phyloP scores from a whole-genome alignment of 2,113 vertebrate species.

The Amblyopsis rosae region DNA sequence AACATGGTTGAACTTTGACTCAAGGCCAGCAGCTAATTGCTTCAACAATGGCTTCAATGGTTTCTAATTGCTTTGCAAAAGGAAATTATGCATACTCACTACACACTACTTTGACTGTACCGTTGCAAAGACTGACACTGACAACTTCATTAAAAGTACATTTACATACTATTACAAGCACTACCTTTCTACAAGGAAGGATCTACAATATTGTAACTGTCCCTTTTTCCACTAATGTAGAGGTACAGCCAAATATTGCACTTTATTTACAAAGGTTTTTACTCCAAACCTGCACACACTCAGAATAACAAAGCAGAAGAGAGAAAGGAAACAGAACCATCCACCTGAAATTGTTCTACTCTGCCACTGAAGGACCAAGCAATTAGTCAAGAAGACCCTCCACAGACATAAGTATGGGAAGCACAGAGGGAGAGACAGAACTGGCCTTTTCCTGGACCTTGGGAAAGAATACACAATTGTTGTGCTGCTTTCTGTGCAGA shows the following conservation, averaged over 20 bases:
- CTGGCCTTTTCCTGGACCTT: too few species aligned
- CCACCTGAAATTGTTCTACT: constrained; percentile 19
- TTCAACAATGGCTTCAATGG: too few species aligned
- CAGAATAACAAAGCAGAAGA: not conserved
- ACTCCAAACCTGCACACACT: not conserved
- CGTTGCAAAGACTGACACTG: too few species aligned
- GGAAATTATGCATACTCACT: too few species aligned
- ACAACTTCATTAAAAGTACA: not conserved
- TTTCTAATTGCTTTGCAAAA: too few species aligned
- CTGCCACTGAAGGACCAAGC: constrained; percentile 6
- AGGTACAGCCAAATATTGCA: not conserved
- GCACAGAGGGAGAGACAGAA: constrained; percentile 17
- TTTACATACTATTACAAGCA: not conserved
- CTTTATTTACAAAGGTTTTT: not conserved
- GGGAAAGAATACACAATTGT: too few species aligned
- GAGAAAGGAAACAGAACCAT: too few species aligned
- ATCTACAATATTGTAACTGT: not conserved
- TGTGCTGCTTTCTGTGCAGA: too few species aligned
- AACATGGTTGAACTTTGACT: too few species aligned
- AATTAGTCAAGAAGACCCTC: constrained; percentile 22
- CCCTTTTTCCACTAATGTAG: not conserved
- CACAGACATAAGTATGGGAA: constrained; percentile 21
- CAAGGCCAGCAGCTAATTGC: too few species aligned
- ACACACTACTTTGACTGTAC: too few species aligned
- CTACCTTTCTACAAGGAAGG: too few species aligned